Percentiles rank a stretch among this genome's conserved stretches.
Evolutionary conservation across 2,113 vertebrate species (phyloP).

Genomic region (Pedionomus torquatus): DNA sequence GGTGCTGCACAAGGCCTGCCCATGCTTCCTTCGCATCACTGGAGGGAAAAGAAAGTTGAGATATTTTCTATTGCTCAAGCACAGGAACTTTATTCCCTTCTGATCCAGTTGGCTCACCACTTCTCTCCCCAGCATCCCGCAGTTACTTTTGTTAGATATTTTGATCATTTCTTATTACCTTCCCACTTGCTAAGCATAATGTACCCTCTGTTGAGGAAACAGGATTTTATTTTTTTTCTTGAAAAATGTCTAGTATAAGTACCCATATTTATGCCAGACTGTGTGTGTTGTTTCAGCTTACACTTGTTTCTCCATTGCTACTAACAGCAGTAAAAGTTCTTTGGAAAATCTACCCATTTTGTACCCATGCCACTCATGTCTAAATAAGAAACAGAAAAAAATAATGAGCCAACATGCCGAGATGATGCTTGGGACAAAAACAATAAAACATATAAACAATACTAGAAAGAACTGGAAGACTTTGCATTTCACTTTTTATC

Average conservation of each 20-base stretch:
- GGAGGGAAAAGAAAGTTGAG: background rate
- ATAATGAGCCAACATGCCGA: background rate
- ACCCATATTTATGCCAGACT: background rate
- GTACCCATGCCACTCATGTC: background rate
- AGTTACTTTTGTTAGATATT: background rate
- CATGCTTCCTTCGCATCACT: background rate
- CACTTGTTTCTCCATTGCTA: background rate
- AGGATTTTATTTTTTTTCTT: background rate
- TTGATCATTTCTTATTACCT: background rate
- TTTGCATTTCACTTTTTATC: background rate
- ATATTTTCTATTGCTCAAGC: background rate
- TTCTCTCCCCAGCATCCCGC: background rate
- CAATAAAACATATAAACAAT: background rate
- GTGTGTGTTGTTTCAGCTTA: background rate
- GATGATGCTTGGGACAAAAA: background rate
- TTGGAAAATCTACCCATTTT: background rate
- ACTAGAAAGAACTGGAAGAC: background rate
- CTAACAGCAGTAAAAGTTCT: background rate
- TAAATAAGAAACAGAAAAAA: slow-evolving; percentile 2
- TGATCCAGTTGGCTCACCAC: background rate
- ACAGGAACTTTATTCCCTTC: background rate
- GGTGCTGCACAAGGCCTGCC: background rate
- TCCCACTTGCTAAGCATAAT: background rate
- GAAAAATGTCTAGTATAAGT: background rate
- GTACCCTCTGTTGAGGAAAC: background rate